Base-by-base conservation (phyloP, 37 sponge, comb jelly and placozoan genomes). In the Tethya wilhelma region DNA sequence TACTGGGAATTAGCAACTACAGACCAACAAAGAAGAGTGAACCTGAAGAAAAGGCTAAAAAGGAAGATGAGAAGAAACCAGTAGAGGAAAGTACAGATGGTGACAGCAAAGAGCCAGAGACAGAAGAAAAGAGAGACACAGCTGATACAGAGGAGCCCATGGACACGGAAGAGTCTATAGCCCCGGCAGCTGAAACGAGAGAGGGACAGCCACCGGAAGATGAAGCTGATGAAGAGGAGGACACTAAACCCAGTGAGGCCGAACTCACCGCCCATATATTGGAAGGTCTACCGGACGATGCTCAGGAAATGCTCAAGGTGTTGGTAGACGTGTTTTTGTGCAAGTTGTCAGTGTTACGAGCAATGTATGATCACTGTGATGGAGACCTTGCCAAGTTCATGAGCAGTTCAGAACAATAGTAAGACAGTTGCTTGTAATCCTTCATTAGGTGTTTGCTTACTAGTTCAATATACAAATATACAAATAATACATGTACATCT, bases 301-400 rank as follows among this genome's bases (percentile, higher is more conserved):
- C 65, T 4, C 29, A 69, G 55, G 66, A 64, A 37, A 87, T 80
- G 88, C 44, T 84, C 28, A 64, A 74, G 76, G 84, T 84, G 44
- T 75, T 94, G 88, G 44, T 64, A 33, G 90, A 87, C 19, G 95
- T 86, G 2, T 94, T 94, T 44, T 46, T 85, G 75, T 94, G 95
- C 45, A 74, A 44, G 0, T 64, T 79, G 22, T 46, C 95, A 53
- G 81, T 90, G 1, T 69, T 94, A 41, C 49, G 95, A 38, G 95
- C 91, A 17, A 64, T 87, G 62, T 90, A 87, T 64, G 95, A 94
- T 23, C 56, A 40, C 28, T 67, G 56, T 58, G 90, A 75, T 26
- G 77, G 68, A 64, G 81, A 92, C 57, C 30, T 87, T 38, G 71
- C 77, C 32, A 74, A 76, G 77, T 88, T 86, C 69, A 73, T 92